Conservation (phyloP, 2,888 invertebrate species). For the Dolichopus griseipennis region DNA sequence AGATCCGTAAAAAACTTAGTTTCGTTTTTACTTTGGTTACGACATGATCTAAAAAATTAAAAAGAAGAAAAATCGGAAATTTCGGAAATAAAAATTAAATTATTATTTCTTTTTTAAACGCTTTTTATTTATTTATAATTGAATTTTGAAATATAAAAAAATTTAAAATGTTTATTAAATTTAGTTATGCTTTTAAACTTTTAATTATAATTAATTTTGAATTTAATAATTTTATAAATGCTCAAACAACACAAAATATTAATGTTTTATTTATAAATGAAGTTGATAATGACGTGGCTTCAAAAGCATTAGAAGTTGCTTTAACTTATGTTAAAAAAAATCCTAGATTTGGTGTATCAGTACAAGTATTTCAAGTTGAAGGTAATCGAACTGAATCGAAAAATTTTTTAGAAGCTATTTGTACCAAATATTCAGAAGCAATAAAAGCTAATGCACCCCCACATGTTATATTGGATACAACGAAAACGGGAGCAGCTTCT, state of each 20-base stretch:
- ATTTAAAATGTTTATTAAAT: neutral
- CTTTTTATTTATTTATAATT: neutral
- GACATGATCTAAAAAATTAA: neutral
- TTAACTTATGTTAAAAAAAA: constrained; percentile 62
- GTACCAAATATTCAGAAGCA: constrained; percentile 61
- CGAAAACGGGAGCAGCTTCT: constrained; percentile 69
- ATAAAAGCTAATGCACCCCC: constrained; percentile 57
- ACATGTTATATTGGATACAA: constrained; percentile 73
- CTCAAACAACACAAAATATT: constrained; percentile 62
- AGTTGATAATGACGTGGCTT: constrained; percentile 61
- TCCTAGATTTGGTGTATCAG: constrained; percentile 53
- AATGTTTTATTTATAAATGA: constrained; percentile 67
- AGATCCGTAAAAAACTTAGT: neutral
- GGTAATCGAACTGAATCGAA: constrained; percentile 66
- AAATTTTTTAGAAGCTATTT: constrained; percentile 61
- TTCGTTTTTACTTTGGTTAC: neutral
- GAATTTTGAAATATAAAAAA: neutral
- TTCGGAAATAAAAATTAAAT: too few relatives aligned
- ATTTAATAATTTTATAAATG: constrained; percentile 19
- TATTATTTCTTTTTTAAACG: too few relatives aligned
- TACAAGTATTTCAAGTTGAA: constrained; percentile 51
- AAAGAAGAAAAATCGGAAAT: neutral
- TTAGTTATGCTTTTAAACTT: neutral
- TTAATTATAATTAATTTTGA: neutral
- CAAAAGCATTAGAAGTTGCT: constrained; percentile 62